Percentiles rank a stretch among this genome's conserved stretches.
Conservation (phyloP, 2,888 invertebrate species). For the Anthophora plumipes region DNA sequence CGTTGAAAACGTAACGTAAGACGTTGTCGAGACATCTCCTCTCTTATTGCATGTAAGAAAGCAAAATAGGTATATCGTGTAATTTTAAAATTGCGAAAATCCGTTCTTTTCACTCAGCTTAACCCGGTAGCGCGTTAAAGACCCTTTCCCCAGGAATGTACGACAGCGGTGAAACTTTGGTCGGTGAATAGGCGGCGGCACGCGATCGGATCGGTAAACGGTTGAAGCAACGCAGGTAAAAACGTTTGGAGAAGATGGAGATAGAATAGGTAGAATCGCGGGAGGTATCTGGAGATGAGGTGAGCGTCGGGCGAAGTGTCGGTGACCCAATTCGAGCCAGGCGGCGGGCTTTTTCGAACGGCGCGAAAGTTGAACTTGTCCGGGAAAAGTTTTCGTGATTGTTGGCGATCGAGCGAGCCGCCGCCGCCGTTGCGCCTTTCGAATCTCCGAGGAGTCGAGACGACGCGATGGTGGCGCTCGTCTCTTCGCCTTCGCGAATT, state of each 20-base stretch:
- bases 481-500: not conserved
- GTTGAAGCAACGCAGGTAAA: not conserved
- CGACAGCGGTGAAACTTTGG: too few species aligned
- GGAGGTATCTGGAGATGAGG: constrained; percentile 20
- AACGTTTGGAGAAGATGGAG: not conserved
- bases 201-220: too few species aligned
- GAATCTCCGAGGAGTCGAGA: not conserved
- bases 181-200: not conserved
- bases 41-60: too few species aligned
- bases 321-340: constrained; percentile 73
- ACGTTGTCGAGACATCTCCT: not conserved
- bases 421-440: constrained; percentile 5
- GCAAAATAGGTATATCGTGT: too few species aligned
- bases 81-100: too few species aligned
- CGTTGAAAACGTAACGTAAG: not conserved
- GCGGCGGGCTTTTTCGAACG: constrained; percentile 74
- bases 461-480: not conserved
- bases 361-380: constrained; percentile 79
- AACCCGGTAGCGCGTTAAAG: too few species aligned
- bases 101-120: too few species aligned
- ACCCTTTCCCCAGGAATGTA: too few species aligned
- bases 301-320: constrained; percentile 63
- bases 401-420: constrained; percentile 58
- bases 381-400: constrained; percentile 78
- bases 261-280: constrained; percentile 38